Evolutionary conservation across 1,140 invertebrate species (phyloP).

Genomic region (Hyposmocoma kahamanoa): DNA sequence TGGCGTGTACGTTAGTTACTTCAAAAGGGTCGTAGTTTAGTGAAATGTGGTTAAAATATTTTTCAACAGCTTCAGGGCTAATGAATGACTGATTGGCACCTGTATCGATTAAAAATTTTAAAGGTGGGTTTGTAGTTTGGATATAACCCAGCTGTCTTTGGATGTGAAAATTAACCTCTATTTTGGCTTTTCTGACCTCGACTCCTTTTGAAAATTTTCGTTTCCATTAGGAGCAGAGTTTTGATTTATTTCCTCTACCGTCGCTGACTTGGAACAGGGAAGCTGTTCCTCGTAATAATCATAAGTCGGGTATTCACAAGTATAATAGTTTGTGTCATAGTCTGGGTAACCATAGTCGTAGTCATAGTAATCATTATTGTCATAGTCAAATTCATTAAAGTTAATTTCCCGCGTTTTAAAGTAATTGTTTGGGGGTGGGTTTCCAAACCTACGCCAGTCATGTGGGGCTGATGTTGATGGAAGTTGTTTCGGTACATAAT

Average conservation of each 20-base stretch:
- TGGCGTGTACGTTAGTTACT: neutral
- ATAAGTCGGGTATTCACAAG: neutral
- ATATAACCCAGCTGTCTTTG: no score
- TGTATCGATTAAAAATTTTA: no score
- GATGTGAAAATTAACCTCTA: no score
- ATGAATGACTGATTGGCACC: no score
- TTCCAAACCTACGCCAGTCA: neutral
- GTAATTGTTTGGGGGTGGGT: no score
- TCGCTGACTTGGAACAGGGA: neutral
- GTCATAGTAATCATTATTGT: neutral
- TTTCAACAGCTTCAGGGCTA: no score
- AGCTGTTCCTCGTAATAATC: neutral
- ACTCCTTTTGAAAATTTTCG: neutral
- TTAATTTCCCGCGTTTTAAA: neutral
- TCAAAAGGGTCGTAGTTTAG: neutral
- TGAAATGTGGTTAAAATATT: neutral
- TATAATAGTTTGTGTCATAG: no score
- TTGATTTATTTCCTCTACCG: neutral
- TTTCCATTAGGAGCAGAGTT: neutral
- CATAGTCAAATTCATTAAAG: no score
- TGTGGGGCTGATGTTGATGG: neutral
- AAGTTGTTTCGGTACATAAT: neutral
- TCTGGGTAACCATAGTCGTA: no score
- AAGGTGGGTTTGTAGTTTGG: no score
- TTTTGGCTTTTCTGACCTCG: no score